Conservation (phyloP, 2,797 vertebrate species). For the Carcharodon carcharias region DNA sequence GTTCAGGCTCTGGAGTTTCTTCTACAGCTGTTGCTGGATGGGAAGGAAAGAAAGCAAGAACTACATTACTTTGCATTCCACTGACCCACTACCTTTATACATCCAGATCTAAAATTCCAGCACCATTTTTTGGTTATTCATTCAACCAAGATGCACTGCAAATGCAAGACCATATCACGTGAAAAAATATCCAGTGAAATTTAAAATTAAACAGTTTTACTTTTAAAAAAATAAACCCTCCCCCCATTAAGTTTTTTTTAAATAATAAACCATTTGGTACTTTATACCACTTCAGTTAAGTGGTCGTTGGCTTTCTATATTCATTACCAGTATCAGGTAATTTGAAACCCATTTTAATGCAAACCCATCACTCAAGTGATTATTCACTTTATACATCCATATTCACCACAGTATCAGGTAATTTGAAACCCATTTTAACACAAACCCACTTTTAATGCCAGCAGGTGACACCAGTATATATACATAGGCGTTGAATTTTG, state of each 20-base stretch:
- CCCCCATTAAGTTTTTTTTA: conserved; percentile 59
- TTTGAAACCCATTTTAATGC: conserved; percentile 30
- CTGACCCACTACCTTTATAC: conserved; percentile 53
- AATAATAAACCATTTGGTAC: conserved; percentile 97
- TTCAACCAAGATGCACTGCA: conserved; percentile 56
- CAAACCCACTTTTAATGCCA: conserved; percentile 30
- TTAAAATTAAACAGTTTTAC: conserved; percentile 21
- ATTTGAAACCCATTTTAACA: conserved; percentile 29
- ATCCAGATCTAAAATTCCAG: conserved; percentile 58
- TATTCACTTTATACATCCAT: conserved; percentile 28
- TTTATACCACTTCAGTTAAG: conserved; percentile 55
- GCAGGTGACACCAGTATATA: conserved; percentile 31
- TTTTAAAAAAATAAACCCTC: conserved; percentile 48
- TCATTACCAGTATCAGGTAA: conserved; percentile 7
- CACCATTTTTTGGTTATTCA: conserved; percentile 52
- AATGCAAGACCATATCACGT: conserved; percentile 31
- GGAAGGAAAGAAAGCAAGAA: conserved; percentile 53
- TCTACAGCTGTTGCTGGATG: conserved; percentile 78
- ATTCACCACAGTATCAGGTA: conserved; percentile 16
- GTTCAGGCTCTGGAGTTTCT: conserved; percentile 79
- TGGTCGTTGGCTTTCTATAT: conserved; percentile 7
- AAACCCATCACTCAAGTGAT: conserved; percentile 31
- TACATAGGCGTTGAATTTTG: conserved; percentile 1
- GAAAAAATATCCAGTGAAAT: conserved; percentile 28
- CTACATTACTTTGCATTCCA: conserved; percentile 51